Evolutionary conservation across 1,140 invertebrate species (phyloP).

Genomic region (Drosophila sproati): DNA sequence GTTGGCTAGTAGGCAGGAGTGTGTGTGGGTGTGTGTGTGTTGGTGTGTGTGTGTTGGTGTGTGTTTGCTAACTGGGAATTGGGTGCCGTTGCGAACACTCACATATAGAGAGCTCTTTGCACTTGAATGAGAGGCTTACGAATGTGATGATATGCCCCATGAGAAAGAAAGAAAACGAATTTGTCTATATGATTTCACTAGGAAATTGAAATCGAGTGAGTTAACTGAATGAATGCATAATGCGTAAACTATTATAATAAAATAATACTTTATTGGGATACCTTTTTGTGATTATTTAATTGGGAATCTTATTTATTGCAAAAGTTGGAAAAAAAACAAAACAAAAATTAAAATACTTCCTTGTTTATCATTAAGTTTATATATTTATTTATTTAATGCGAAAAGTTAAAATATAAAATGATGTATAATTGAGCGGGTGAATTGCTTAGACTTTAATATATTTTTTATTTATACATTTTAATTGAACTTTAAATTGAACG

Average conservation of each 20-base stretch:
- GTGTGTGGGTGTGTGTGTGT: not conserved
- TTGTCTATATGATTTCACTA: slow-evolving; percentile 1
- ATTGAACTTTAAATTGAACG: no score
- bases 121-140: slow-evolving; percentile 48
- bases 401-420: no score
- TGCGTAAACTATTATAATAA: not conserved
- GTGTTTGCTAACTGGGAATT: slow-evolving; percentile 14
- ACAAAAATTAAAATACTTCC: no score
- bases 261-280: no score
- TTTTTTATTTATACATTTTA: no score
- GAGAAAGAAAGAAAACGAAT: not conserved
- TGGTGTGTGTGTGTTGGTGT: not conserved
- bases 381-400: no score
- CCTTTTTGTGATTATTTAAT: no score
- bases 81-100: slow-evolving; percentile 36
- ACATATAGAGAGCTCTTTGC: slow-evolving; percentile 51
- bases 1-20: not conserved
- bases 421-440: no score
- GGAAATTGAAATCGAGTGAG: slow-evolving; percentile 28
- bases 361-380: no score
- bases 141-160: slow-evolving; percentile 16
- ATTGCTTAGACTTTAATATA: no score
- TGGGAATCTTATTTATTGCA: no score
- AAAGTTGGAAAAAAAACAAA: no score
- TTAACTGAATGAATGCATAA: slow-evolving; percentile 5